Base-by-base conservation (phyloP, 2,888 invertebrate genomes). In the Cyclophora albipunctata region DNA sequence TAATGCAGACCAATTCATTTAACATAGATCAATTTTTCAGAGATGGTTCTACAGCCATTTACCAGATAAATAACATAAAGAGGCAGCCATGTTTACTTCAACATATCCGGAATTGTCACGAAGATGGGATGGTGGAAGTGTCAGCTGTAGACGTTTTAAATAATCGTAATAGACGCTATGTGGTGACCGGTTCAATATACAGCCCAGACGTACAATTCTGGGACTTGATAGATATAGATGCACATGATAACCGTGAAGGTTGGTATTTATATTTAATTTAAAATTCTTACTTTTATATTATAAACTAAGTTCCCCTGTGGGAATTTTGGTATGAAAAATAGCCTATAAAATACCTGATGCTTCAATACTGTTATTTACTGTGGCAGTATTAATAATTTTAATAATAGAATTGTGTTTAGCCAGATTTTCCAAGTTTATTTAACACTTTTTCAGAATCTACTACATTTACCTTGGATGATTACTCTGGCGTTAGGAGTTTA, bases 21-120 rank as follows among this genome's bases (percentile, higher is more conserved):
- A 20, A 1, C 20, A n/a, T n/a, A 20, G 20, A 20, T 20, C 42
- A 47, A 42, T 40, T 46, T 82, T 79, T 45, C 60, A 88, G 87
- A 59, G 85, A 88, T 73, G 88, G 87, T 2, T 79, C 80, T 60
- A 61, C 72, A 42, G 64, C 80, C 45, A 62, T 83, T 7, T 86
- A 78, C 55, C 53, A 60, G 55, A 43, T 65, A 4, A 56, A 69
- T 35, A 59, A 75, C 50, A 59, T 64, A 7, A 65, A 51, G 34
- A 59, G 54, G 20, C 69, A 58, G 42, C 86, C 88, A 40, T 49
- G 51, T 34, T 55, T 78, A 44, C 53, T 77, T 2, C 64, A 64
- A 45, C 76, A 82, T 50, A 71, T 81, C 37, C 52, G 64, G 48
- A 73, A 85, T 59, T 82, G 85, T 48, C 81, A 83, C 57, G 58